Evolutionary conservation across 2,888 invertebrate species (phyloP).

Genomic region (Cantharis rufa): DNA sequence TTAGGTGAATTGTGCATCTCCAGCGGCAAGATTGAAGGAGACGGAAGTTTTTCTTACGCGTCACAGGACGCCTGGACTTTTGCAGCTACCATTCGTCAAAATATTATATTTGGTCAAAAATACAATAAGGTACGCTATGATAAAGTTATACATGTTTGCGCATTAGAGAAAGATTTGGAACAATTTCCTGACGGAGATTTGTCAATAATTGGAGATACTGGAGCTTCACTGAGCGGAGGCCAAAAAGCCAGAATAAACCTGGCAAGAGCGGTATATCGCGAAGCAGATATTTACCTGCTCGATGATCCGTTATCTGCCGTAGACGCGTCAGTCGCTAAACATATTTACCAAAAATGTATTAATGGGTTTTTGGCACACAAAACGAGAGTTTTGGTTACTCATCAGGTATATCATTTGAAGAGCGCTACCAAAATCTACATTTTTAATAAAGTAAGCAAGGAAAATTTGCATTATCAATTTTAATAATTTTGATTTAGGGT

Average conservation of each 20-base stretch:
- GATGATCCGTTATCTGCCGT: constrained; percentile 89
- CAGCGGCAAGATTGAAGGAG: constrained; percentile 65
- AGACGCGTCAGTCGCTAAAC: constrained; percentile 78
- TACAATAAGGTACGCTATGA: constrained; percentile 65
- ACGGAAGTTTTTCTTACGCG: constrained; percentile 72
- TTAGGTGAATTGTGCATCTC: constrained; percentile 64
- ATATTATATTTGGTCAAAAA: constrained; percentile 79
- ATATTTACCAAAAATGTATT: constrained; percentile 79
- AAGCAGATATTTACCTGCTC: constrained; percentile 79
- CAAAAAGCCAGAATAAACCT: constrained; percentile 78
- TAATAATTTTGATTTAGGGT: constrained; percentile 49
- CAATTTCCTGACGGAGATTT: constrained; percentile 71
- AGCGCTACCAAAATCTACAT: constrained; percentile 69
- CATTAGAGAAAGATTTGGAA: constrained; percentile 73
- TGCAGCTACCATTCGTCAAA: constrained; percentile 76
- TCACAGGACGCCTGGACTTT: constrained; percentile 87
- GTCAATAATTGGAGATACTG: constrained; percentile 80
- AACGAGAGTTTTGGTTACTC: constrained; percentile 80
- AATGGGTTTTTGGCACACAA: constrained; percentile 67
- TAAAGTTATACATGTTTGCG: constrained; percentile 66
- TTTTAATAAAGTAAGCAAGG: constrained; percentile 61
- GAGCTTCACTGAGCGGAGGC: constrained; percentile 80
- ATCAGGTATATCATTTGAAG: constrained; percentile 80
- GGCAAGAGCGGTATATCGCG: constrained; percentile 68
- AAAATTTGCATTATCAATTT: not conserved